A percentile compares a stretch with the other conserved stretches of the same genome.
Conservation (phyloP, 2,888 invertebrate genomes). For the Ellobium chinense region DNA sequence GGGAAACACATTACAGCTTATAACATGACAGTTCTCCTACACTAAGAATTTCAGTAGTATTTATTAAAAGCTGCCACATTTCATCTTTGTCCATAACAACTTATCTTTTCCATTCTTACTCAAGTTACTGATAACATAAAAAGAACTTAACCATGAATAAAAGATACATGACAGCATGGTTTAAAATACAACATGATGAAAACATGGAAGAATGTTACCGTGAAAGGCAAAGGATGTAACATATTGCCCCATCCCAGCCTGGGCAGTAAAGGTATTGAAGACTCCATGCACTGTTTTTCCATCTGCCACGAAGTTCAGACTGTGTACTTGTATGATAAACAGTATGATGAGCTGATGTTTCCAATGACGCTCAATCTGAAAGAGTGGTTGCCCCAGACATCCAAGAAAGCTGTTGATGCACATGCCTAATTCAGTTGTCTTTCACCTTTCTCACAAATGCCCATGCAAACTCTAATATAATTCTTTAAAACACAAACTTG, state of each 20-base stretch:
- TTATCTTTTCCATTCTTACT: too few species aligned
- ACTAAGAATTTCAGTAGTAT: too few species aligned
- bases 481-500: not conserved
- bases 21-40: too few species aligned
- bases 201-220: slow-evolving; percentile 55
- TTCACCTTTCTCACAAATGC: not conserved
- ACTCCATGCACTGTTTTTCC: slow-evolving; percentile 67
- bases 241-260: slow-evolving; percentile 67
- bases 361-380: not conserved
- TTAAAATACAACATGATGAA: not conserved
- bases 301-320: not conserved
- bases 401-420: not conserved
- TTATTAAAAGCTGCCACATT: too few species aligned
- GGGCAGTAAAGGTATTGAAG: slow-evolving; percentile 57
- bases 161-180: not conserved
- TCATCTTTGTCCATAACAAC: too few species aligned
- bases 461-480: not conserved
- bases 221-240: slow-evolving; percentile 73
- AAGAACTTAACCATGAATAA: not conserved
- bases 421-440: too few species aligned
- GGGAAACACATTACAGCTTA: too few species aligned
- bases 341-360: not conserved
- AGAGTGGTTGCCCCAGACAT: too few species aligned
- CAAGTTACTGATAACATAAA: too few species aligned
- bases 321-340: not conserved